Conservation (phyloP, 2,888 invertebrate genomes). For the Dasysyrphus tricinctus region DNA sequence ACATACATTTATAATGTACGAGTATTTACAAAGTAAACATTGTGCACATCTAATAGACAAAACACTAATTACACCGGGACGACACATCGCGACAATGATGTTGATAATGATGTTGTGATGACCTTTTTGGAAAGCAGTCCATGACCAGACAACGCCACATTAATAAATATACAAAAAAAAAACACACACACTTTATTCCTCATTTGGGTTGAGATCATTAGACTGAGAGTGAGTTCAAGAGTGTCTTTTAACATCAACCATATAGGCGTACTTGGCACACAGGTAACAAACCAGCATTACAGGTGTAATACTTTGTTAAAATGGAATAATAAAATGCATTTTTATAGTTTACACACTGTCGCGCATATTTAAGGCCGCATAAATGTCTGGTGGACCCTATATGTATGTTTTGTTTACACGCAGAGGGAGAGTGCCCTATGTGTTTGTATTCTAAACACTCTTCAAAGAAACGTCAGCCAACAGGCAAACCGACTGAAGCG, state of each 20-base stretch:
- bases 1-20: background rate
- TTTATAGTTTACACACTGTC: slow-evolving; percentile 25
- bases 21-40: slow-evolving; percentile 7
- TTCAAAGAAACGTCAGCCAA: background rate
- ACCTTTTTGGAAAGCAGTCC: slow-evolving; percentile 66
- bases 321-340: slow-evolving; percentile 33
- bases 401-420: slow-evolving; percentile 15
- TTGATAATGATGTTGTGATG: slow-evolving; percentile 58
- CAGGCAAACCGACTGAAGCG: background rate
- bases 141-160: slow-evolving; percentile 41
- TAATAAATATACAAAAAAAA: slow-evolving; percentile 16
- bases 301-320: slow-evolving; percentile 34
- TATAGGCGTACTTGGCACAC: slow-evolving; percentile 9
- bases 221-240: slow-evolving; percentile 63
- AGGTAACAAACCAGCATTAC: slow-evolving; percentile 22
- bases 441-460: background rate
- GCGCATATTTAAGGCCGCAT: background rate
- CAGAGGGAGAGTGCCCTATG: background rate
- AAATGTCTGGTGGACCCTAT: background rate
- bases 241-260: slow-evolving; percentile 6
- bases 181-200: slow-evolving; percentile 49
- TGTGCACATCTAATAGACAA: slow-evolving; percentile 34
- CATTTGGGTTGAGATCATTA: slow-evolving; percentile 70
- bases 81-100: slow-evolving; percentile 27
- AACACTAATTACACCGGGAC: slow-evolving; percentile 59